Percentiles rank a stretch among this genome's conserved stretches.
These are phyloP conservation scores for Tauraco hartlaubi DNA, from an alignment of 2,797 vertebrate genomes.

Conservation along the genomic window DNA sequence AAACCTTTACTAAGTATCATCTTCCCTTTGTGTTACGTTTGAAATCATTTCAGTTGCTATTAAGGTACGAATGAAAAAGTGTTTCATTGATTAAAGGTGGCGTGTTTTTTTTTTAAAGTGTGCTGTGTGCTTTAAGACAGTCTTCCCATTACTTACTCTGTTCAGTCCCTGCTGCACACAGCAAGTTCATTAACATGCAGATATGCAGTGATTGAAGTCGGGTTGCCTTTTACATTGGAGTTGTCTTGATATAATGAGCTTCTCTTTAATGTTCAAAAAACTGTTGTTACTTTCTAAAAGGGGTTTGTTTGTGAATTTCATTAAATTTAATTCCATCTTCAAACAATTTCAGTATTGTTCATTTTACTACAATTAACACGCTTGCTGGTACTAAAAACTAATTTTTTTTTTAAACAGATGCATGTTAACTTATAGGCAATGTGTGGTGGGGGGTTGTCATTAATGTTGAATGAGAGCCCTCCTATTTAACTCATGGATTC, in stretches of 20 bases:
- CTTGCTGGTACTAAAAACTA: slow-evolving; percentile 75
- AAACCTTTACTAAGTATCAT: slow-evolving; percentile 81
- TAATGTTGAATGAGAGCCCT: slow-evolving; percentile 71
- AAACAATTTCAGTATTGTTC: slow-evolving; percentile 84
- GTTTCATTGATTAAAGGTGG: slow-evolving; percentile 83
- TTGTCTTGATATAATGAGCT: slow-evolving; percentile 86
- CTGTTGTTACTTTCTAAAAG: slow-evolving; percentile 86
- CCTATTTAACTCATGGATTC: slow-evolving; percentile 70
- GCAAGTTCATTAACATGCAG: slow-evolving; percentile 87
- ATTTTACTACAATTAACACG: slow-evolving; percentile 82
- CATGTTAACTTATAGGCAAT: slow-evolving; percentile 68
- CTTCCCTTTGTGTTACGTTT: slow-evolving; percentile 83
- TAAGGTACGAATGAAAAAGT: slow-evolving; percentile 80
- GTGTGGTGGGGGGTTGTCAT: slow-evolving; percentile 52
- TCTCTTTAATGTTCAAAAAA: slow-evolving; percentile 85
- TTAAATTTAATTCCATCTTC: slow-evolving; percentile 85
- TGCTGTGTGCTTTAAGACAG: slow-evolving; percentile 74
- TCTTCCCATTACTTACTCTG: slow-evolving; percentile 71
- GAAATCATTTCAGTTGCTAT: slow-evolving; percentile 81
- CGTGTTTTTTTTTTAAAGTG: slow-evolving; percentile 50
- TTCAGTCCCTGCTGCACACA: slow-evolving; percentile 75
- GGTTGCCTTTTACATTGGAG: slow-evolving; percentile 82
- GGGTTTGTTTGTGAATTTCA: slow-evolving; percentile 86
- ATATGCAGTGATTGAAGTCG: slow-evolving; percentile 85
- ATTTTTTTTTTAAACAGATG: slow-evolving; percentile 38